Evolutionary conservation across 2,113 vertebrate genomes (phyloP).

Genomic region (Onychostruthus taczanowskii): DNA sequence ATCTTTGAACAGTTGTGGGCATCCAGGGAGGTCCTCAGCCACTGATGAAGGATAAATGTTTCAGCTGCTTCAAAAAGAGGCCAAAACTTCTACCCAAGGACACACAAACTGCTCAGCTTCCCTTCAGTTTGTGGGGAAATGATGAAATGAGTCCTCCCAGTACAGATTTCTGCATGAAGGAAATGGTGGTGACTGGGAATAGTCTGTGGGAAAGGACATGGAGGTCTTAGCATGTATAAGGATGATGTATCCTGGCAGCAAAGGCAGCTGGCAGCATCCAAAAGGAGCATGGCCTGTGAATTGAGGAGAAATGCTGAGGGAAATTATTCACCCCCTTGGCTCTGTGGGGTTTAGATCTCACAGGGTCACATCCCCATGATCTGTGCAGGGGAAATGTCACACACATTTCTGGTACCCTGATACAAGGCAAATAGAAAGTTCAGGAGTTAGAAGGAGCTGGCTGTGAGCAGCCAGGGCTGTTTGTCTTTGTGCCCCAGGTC

Average conservation of each 20-base stretch:
- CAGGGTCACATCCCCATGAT: background rate
- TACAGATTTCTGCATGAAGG: background rate
- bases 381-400: background rate
- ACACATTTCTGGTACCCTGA: background rate
- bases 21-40: background rate
- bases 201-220: rapidly evolving
- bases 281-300: background rate
- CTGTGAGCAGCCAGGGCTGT: background rate
- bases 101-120: background rate
- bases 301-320: background rate
- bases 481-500: background rate
- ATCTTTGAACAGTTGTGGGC: background rate
- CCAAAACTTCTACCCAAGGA: background rate
- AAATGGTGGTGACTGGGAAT: background rate
- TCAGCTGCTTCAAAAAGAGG: background rate
- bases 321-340: background rate
- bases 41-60: background rate
- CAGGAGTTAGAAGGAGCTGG: background rate
- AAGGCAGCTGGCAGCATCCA: background rate
- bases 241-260: background rate
- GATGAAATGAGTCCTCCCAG: background rate
- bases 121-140: background rate
- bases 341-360: background rate
- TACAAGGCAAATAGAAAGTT: background rate
- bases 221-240: background rate